These are phyloP conservation scores for Leptobrachium ailaonicum DNA, from an alignment of 2,113 vertebrate species.

Conservation along the genomic window DNA sequence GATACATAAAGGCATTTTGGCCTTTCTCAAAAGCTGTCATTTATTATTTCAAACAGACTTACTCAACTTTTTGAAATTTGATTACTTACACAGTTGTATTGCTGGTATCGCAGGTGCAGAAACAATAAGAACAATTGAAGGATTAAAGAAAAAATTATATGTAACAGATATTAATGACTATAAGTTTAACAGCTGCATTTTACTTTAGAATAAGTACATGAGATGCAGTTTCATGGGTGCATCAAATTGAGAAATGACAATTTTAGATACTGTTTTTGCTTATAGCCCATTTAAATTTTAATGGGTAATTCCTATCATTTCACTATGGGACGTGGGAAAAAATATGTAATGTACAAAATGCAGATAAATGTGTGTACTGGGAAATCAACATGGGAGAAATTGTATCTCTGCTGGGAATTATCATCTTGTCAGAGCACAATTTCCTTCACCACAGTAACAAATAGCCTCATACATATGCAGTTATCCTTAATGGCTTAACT, in stretches of 20 bases:
- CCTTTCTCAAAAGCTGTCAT: too few relatives aligned
- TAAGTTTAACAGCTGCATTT: background rate
- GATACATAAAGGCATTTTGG: too few relatives aligned
- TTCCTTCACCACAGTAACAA: constrained; percentile 50
- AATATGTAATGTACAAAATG: constrained; percentile 32
- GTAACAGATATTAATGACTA: too few relatives aligned
- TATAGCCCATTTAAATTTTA: constrained; percentile 39
- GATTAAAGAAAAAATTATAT: too few relatives aligned
- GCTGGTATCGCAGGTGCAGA: too few relatives aligned
- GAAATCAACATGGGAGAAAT: constrained; percentile 48
- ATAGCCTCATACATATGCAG: constrained; percentile 49
- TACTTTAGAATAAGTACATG: background rate
- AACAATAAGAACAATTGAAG: too few relatives aligned
- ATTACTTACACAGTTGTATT: too few relatives aligned
- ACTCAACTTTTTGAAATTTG: too few relatives aligned
- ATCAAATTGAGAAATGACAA: constrained; percentile 4
- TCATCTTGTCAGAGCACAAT: constrained; percentile 50
- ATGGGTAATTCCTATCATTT: constrained; percentile 38
- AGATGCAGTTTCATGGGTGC: background rate
- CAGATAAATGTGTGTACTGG: constrained; percentile 46
- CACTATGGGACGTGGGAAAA: constrained; percentile 25
- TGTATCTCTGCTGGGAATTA: constrained; percentile 49
- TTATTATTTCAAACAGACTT: too few relatives aligned
- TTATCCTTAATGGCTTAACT: constrained; percentile 46
- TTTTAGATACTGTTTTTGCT: constrained; percentile 3